A percentile compares a stretch with the other conserved stretches of the same genome.
Evolutionary conservation across 64 coral and sea anemone genomes (phyloP).

Genomic region (Actinia equina): DNA sequence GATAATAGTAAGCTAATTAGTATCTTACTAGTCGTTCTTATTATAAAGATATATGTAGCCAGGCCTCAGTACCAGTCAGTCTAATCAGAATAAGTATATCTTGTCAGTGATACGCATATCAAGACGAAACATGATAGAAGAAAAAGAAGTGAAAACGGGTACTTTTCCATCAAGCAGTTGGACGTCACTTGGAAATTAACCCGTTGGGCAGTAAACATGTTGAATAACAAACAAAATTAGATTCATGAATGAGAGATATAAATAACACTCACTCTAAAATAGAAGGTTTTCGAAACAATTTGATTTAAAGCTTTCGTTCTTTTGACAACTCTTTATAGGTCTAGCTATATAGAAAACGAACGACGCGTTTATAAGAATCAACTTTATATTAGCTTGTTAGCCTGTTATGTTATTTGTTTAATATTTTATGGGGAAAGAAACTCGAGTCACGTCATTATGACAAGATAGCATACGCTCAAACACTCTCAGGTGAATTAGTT

Average conservation of each 20-base stretch:
- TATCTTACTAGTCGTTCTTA: neutral
- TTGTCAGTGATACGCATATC: neutral
- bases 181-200: neutral
- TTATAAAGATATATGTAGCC: neutral
- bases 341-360: neutral
- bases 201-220: neutral
- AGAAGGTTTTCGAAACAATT: neutral
- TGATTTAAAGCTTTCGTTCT: neutral
- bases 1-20: neutral
- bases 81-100: neutral
- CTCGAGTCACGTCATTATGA: neutral
- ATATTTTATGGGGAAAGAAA: neutral
- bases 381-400: neutral
- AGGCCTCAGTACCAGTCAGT: neutral
- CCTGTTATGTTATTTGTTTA: neutral
- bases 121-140: neutral
- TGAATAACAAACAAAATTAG: neutral
- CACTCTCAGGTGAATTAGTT: neutral
- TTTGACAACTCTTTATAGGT: neutral
- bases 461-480: neutral
- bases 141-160: neutral
- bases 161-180: neutral
- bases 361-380: neutral
- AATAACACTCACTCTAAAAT: neutral
- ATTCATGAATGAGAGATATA: neutral